Evolutionary conservation across 2,113 vertebrate genomes (phyloP).

Genomic region (Syngnathoides biaculeatus): DNA sequence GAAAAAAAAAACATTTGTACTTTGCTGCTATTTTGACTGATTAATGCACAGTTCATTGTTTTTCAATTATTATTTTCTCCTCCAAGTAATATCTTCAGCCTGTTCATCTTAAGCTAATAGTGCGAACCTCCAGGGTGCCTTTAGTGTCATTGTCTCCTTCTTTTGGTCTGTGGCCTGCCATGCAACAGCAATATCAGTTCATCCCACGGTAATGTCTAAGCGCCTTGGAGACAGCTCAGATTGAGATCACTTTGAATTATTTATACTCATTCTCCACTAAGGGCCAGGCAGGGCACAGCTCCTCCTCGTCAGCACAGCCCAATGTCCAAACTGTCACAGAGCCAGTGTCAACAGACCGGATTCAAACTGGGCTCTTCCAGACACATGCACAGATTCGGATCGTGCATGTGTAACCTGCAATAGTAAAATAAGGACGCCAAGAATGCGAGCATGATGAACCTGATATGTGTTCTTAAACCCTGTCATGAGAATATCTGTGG

Average conservation of each 20-base stretch:
- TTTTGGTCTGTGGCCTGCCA: conserved; percentile 50
- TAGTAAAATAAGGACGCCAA: conserved; percentile 31
- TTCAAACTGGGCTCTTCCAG: conserved; percentile 39
- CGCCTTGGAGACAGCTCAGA: conserved; percentile 49
- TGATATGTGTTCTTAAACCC: conserved; percentile 1
- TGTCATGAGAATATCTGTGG: background rate
- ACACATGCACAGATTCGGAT: conserved; percentile 23
- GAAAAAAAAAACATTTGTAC: background rate
- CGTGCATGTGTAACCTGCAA: conserved; percentile 42
- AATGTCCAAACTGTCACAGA: conserved; percentile 45
- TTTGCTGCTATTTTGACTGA: background rate
- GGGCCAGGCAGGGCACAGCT: conserved; percentile 33
- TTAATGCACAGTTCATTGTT: background rate
- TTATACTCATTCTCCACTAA: conserved; percentile 59
- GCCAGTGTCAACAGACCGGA: conserved; percentile 61
- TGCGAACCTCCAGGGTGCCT: conserved; percentile 42
- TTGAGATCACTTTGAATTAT: conserved; percentile 69
- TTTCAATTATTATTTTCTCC: conserved; percentile 7
- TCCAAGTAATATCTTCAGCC: conserved; percentile 32
- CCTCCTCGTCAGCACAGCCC: conserved; percentile 29
- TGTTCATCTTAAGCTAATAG: conserved; percentile 36
- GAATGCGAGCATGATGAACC: conserved; percentile 7
- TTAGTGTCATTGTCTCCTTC: conserved; percentile 41
- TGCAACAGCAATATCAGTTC: conserved; percentile 55
- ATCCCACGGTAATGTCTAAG: conserved; percentile 55